Evolutionary conservation across 2,888 invertebrate species (phyloP).

Genomic region (Tinea trinotella): DNA sequence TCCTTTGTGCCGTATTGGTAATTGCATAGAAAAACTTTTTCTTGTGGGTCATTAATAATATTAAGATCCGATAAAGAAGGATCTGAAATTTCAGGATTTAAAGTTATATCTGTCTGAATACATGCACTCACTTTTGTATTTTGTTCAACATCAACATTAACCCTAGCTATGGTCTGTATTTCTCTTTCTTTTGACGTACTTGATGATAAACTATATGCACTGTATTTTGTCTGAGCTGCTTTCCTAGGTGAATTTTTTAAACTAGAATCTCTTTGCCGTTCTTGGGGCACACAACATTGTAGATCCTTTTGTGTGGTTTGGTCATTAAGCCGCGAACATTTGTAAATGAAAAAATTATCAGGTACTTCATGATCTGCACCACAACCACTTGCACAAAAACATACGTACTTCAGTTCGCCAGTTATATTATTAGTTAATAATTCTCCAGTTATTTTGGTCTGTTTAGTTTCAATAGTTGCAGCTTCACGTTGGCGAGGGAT

Average conservation of each 20-base stretch:
- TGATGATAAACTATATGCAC: constrained; percentile 28
- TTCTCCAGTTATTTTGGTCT: background rate
- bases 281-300: constrained; percentile 21
- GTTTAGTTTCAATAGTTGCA: background rate
- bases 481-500: constrained; percentile 23
- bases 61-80: constrained; percentile 50
- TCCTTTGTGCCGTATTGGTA: background rate
- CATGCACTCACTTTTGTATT: constrained; percentile 33
- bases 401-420: constrained; percentile 45
- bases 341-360: constrained; percentile 45
- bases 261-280: constrained; percentile 21
- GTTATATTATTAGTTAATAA: constrained; percentile 17
- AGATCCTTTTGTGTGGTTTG: constrained; percentile 22
- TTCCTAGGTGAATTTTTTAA: background rate
- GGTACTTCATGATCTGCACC: constrained; percentile 24
- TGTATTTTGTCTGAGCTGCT: constrained; percentile 23
- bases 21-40: too few relatives aligned
- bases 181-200: constrained; percentile 22
- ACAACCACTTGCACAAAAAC: constrained; percentile 35
- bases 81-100: constrained; percentile 53
- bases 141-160: background rate
- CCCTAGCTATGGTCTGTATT: background rate
- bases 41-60: constrained; percentile 33
- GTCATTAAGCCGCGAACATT: constrained; percentile 34
- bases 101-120: constrained; percentile 59